Evolutionary conservation across 2,113 vertebrate genomes (phyloP).

Genomic region (Garra rufa): DNA sequence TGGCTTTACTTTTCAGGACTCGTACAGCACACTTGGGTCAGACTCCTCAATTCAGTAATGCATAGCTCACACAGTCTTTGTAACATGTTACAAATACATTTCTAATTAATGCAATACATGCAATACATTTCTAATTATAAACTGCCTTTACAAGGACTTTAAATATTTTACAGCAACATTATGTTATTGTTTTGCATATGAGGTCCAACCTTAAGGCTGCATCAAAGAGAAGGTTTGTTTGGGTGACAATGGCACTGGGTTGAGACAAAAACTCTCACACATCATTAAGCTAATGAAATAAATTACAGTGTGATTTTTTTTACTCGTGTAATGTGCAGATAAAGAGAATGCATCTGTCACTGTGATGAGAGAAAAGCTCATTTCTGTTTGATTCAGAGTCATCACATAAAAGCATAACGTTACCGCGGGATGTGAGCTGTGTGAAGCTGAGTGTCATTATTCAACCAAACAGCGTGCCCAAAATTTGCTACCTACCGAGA

Average conservation of each 20-base stretch:
- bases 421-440: not conserved
- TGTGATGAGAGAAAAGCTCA: conserved; percentile 10
- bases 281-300: not conserved
- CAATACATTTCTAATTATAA: too few species aligned
- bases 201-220: not conserved
- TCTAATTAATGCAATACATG: too few species aligned
- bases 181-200: not conserved
- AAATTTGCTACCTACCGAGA: conserved; percentile 6
- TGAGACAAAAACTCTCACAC: not conserved
- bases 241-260: not conserved
- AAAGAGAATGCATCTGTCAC: not conserved
- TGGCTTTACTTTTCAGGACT: too few species aligned
- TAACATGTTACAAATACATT: too few species aligned
- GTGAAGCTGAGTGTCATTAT: not conserved
- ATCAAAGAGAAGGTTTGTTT: not conserved
- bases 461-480: not conserved
- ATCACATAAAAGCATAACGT: not conserved
- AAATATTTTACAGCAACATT: not conserved
- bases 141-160: too few species aligned
- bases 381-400: not conserved
- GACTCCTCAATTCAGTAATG: too few species aligned
- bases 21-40: too few species aligned
- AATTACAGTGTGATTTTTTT: not conserved
- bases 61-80: too few species aligned
- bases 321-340: not conserved